phyloP scores from a whole-genome alignment of 2,797 vertebrate species.

The Peromyscus melanophrys region DNA sequence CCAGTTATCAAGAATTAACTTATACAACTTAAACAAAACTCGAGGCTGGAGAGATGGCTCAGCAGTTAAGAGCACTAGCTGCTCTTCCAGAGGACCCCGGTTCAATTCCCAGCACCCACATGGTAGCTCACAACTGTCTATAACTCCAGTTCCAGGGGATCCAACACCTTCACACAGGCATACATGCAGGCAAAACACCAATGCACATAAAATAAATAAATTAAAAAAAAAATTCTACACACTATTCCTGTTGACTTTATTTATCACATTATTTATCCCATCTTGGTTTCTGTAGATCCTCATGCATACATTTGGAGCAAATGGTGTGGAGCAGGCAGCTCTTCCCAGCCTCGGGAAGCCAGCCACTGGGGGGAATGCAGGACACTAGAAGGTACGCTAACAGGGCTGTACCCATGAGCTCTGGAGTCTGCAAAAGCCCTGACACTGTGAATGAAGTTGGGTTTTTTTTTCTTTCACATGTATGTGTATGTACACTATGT shows the following conservation, averaged over 20 bases:
- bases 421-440: neutral
- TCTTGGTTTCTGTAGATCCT: neutral
- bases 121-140: too few relatives aligned
- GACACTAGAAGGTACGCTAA: neutral
- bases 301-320: neutral
- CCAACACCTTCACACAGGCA: too few relatives aligned
- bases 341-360: neutral
- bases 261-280: neutral
- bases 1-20: neutral
- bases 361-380: neutral
- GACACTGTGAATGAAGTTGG: neutral
- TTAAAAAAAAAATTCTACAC: neutral
- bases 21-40: neutral
- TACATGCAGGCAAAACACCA: too few relatives aligned
- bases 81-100: too few relatives aligned
- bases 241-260: neutral
- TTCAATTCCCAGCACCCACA: too few relatives aligned
- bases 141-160: too few relatives aligned
- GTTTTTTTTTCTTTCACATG: neutral
- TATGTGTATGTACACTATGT: neutral
- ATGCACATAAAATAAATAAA: too few relatives aligned
- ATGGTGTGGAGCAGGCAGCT: neutral
- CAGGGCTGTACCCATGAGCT: neutral
- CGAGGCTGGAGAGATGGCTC: too few relatives aligned
- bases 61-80: too few relatives aligned